phyloP scores from a whole-genome alignment of 2,113 vertebrate species.

The Larimichthys crocea region DNA sequence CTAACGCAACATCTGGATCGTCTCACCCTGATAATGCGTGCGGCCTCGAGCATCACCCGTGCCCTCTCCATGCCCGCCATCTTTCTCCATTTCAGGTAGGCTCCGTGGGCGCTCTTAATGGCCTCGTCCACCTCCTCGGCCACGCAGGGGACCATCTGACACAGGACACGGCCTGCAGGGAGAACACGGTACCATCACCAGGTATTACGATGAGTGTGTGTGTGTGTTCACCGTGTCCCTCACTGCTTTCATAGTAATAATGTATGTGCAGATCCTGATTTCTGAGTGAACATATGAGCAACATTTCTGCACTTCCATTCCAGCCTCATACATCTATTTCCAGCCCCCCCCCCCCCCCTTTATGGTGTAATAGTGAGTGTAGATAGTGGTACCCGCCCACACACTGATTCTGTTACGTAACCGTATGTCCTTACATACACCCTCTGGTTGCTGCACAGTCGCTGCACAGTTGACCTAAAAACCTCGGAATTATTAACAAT shows the following conservation, averaged over 20 bases:
- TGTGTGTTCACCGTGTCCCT: too few species aligned
- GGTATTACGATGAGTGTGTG: too few species aligned
- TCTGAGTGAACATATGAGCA: too few species aligned
- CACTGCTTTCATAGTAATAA: too few species aligned
- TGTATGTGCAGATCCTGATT: too few species aligned
- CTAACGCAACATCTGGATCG: fast-evolving
- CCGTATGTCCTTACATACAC: background rate
- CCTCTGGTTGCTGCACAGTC: too few species aligned
- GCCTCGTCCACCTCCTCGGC: conserved; percentile 91
- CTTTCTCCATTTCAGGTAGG: conserved; percentile 91
- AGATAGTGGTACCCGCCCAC: too few species aligned
- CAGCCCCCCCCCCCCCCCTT: too few species aligned
- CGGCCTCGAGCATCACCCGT: conserved; percentile 92
- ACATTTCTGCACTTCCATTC: too few species aligned
- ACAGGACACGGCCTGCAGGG: conserved; percentile 87
- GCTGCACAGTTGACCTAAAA: background rate
- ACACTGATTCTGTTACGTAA: background rate
- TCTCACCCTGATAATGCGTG: conserved; percentile 92
- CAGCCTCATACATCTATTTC: too few species aligned
- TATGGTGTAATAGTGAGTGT: too few species aligned
- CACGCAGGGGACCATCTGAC: conserved; percentile 89
- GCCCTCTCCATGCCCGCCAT: conserved; percentile 91
- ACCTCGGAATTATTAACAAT: background rate
- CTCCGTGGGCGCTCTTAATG: conserved; percentile 89
- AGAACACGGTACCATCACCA: background rate